phyloP scores from a whole-genome alignment of 1,140 invertebrate species.

The Sipha flava region DNA sequence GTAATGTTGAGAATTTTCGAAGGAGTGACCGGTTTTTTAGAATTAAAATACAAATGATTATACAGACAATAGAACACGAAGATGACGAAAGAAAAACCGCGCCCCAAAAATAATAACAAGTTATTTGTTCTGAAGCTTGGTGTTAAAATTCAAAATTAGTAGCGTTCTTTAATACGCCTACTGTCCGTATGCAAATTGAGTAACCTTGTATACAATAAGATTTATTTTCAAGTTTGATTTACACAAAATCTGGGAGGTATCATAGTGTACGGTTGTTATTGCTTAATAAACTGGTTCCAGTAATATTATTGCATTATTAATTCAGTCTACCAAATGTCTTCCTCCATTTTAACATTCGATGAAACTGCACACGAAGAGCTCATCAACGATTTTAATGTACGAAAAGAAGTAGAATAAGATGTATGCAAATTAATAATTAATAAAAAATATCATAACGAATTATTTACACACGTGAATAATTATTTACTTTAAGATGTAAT shows the following conservation, averaged over 20 bases:
- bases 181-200: constrained; percentile 2
- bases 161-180: constrained; percentile 12
- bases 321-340: not conserved
- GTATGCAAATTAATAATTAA: not conserved
- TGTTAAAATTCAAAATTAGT: constrained; percentile 26
- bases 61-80: not conserved
- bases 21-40: constrained; percentile 15
- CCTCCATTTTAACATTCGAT: not conserved
- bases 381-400: not conserved
- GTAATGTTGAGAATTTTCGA: not conserved
- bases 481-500: too few species aligned
- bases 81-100: constrained; percentile 17
- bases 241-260: not conserved
- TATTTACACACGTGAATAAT: too few species aligned
- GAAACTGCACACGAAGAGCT: not conserved
- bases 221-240: constrained; percentile 4
- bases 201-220: constrained; percentile 3
- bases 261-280: not conserved
- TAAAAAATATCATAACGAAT: not conserved
- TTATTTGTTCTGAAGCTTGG: constrained; percentile 5
- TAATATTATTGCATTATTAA: not conserved
- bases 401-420: not conserved
- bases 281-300: constrained; percentile 12
- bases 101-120: constrained; percentile 7
- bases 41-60: constrained; percentile 3